Conservation (phyloP, 2,113 vertebrate species). For the Aythya baeri region DNA sequence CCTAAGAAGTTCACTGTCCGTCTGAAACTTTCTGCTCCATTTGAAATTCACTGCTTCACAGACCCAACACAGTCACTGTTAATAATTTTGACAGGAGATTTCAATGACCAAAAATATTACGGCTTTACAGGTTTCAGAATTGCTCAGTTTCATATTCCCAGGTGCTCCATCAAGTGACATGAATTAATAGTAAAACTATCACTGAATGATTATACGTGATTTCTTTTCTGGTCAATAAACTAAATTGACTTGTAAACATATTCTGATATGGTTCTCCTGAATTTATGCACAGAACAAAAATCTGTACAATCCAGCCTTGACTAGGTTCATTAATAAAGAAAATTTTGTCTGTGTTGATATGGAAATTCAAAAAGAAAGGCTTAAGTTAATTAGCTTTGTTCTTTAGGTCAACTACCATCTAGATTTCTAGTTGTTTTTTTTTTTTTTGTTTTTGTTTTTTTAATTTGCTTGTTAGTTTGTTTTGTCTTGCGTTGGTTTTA, state of each 20-base stretch:
- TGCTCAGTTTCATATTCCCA: not conserved
- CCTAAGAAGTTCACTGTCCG: not conserved
- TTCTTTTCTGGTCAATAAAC: not conserved
- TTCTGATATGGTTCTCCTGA: not conserved
- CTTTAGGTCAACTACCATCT: not conserved
- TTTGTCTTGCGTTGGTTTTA: not conserved
- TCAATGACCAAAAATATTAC: not conserved
- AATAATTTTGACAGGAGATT: not conserved
- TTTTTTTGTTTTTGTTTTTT: too few relatives aligned
- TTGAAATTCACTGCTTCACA: not conserved
- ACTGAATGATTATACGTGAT: rapidly evolving
- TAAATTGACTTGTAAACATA: not conserved
- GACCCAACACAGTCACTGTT: not conserved
- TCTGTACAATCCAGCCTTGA: not conserved
- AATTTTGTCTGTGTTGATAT: not conserved
- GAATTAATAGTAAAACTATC: not conserved
- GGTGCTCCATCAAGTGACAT: not conserved
- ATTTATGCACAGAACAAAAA: not conserved
- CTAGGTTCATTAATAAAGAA: not conserved
- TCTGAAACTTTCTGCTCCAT: not conserved
- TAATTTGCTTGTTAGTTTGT: too few relatives aligned
- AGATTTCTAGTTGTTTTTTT: not conserved
- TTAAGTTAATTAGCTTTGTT: not conserved
- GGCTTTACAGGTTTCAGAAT: not conserved
- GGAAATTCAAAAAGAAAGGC: not conserved